phyloP scores from a whole-genome alignment of 2,113 vertebrate species.

The Gambusia affinis region DNA sequence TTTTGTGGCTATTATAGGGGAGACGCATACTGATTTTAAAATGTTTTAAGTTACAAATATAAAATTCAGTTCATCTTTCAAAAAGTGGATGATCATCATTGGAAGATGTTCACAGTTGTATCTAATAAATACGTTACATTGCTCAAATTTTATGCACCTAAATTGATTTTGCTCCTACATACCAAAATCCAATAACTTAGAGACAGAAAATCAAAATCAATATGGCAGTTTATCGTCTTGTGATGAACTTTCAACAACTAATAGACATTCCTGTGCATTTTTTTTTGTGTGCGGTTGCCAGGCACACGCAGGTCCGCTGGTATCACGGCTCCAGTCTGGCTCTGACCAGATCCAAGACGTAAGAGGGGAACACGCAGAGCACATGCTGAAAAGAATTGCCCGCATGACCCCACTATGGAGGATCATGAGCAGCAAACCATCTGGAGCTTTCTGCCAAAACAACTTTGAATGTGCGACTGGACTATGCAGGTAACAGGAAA shows the following conservation, averaged over 20 bases:
- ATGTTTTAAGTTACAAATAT: neutral
- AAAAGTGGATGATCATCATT: neutral
- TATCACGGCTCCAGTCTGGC: conserved; percentile 8
- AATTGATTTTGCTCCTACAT: neutral
- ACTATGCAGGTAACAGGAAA: conserved; percentile 73
- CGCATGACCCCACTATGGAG: conserved; percentile 83
- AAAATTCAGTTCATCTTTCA: neutral
- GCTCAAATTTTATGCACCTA: neutral
- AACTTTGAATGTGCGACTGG: conserved; percentile 80
- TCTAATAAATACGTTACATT: too few species aligned
- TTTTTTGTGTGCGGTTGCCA: conserved; percentile 20
- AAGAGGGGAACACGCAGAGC: neutral
- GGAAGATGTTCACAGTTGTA: neutral
- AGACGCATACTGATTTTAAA: too few species aligned
- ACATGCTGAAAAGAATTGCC: conserved; percentile 46
- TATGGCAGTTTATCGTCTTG: too few species aligned
- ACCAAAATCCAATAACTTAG: neutral
- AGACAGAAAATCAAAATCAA: neutral
- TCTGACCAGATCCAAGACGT: conserved; percentile 1
- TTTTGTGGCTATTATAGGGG: too few species aligned
- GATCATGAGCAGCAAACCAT: conserved; percentile 80
- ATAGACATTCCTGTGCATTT: neutral
- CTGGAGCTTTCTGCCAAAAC: conserved; percentile 79
- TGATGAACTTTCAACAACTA: too few species aligned
- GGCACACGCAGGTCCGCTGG: conserved; percentile 64